Percentiles rank a stretch among this genome's conserved stretches.
These are phyloP conservation scores for Aricia artaxerxes DNA, from an alignment of 2,888 invertebrate genomes.

Conservation along the genomic window DNA sequence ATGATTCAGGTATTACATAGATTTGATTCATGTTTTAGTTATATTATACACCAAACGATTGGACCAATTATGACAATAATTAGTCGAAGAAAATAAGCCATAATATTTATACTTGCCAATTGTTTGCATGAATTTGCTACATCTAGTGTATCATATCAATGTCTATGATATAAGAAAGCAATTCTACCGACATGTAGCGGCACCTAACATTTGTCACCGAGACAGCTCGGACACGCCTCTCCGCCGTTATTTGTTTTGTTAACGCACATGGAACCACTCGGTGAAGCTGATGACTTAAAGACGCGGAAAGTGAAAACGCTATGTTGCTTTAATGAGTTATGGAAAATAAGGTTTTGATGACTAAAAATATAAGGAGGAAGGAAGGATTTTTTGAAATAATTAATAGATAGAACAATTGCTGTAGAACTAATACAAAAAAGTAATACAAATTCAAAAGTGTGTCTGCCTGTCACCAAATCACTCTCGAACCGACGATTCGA, in stretches of 20 bases:
- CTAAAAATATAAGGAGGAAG: no score
- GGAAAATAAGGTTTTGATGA: background rate
- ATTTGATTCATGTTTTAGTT: no score
- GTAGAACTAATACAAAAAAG: no score
- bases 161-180: slow-evolving; percentile 18
- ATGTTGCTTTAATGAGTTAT: background rate
- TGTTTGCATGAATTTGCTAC: background rate
- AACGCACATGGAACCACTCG: background rate
- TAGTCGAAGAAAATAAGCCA: background rate
- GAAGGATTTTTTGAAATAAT: no score
- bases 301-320: background rate
- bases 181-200: slow-evolving; percentile 23
- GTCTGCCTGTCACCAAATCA: no score
- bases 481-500: no score
- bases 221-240: slow-evolving; percentile 26
- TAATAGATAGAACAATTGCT: no score
- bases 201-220: slow-evolving; percentile 4
- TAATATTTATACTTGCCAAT: background rate
- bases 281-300: background rate
- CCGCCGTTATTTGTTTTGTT: background rate
- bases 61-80: no score
- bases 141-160: slow-evolving; percentile 1
- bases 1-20: no score
- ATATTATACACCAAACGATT: no score
- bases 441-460: no score